Evolutionary conservation across 2,113 vertebrate genomes (phyloP).

Genomic region (Phalacrocorax brasilianus): DNA sequence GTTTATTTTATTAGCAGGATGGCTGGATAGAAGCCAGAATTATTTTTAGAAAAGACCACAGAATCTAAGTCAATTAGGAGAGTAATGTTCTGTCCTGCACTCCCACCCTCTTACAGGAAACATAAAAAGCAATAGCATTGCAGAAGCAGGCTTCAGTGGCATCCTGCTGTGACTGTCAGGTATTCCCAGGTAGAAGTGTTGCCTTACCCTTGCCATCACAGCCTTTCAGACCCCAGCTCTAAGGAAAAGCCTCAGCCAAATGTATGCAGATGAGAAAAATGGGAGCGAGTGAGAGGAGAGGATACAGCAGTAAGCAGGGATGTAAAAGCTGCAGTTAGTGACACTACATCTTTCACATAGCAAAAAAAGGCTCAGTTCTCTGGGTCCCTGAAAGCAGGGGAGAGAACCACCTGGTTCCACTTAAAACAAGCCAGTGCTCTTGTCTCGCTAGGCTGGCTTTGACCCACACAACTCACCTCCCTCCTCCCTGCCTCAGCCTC

Average conservation of each 20-base stretch:
- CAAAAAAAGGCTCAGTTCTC: background rate
- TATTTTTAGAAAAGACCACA: slow-evolving; percentile 68
- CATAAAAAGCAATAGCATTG: background rate
- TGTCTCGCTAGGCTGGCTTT: background rate
- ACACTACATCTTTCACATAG: background rate
- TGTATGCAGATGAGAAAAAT: background rate
- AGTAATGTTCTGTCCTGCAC: slow-evolving; percentile 54
- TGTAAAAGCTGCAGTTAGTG: background rate
- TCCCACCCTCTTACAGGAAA: slow-evolving; percentile 61
- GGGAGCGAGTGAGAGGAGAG: background rate
- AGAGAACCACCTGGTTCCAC: background rate
- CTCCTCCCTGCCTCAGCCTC: background rate
- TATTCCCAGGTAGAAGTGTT: background rate
- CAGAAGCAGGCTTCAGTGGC: background rate
- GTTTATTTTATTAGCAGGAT: slow-evolving; percentile 75
- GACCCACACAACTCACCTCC: background rate
- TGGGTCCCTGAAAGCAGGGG: background rate
- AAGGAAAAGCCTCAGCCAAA: background rate
- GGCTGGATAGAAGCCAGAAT: slow-evolving; percentile 59
- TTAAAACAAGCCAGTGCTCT: background rate
- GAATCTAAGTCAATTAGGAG: slow-evolving; percentile 67
- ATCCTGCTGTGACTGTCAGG: background rate
- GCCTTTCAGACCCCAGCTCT: background rate
- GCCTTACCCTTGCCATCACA: background rate
- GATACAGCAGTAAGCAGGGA: background rate